Conservation (phyloP, 2,797 vertebrate species). For the Threskiornis aethiopicus region DNA sequence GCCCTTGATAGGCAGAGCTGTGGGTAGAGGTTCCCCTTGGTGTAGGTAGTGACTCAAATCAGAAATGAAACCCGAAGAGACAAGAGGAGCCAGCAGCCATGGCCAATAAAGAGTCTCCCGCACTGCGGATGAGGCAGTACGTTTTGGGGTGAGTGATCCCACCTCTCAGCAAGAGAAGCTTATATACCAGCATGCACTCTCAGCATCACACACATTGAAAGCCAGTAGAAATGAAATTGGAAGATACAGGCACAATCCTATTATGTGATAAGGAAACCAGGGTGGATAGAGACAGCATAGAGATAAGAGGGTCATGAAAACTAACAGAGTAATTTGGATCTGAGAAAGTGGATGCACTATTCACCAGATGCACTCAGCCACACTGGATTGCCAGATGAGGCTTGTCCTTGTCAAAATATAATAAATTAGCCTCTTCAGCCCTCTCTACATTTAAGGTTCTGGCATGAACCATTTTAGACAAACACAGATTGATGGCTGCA, state of each 20-base stretch:
- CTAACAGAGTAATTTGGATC: neutral
- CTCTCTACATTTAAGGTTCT: slow-evolving; percentile 13
- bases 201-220: neutral
- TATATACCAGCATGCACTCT: neutral
- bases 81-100: neutral
- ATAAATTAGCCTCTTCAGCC: slow-evolving; percentile 12
- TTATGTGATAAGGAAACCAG: slow-evolving; percentile 28
- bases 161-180: neutral
- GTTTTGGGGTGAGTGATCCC: neutral
- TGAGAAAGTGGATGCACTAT: neutral
- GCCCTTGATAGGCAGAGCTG: neutral
- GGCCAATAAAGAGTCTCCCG: neutral
- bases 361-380: slow-evolving; percentile 11
- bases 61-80: neutral
- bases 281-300: neutral
- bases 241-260: neutral
- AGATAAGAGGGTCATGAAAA: slow-evolving; percentile 14
- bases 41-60: neutral
- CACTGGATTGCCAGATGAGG: neutral
- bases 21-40: neutral
- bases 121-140: neutral
- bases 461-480: neutral
- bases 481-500: slow-evolving; percentile 30
- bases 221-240: neutral
- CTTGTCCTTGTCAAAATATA: slow-evolving; percentile 44